These are phyloP conservation scores for Turritopsis dohrnii DNA, from an alignment of 30 jellyfish, hydroid and myxozoan species.

Conservation along the genomic window DNA sequence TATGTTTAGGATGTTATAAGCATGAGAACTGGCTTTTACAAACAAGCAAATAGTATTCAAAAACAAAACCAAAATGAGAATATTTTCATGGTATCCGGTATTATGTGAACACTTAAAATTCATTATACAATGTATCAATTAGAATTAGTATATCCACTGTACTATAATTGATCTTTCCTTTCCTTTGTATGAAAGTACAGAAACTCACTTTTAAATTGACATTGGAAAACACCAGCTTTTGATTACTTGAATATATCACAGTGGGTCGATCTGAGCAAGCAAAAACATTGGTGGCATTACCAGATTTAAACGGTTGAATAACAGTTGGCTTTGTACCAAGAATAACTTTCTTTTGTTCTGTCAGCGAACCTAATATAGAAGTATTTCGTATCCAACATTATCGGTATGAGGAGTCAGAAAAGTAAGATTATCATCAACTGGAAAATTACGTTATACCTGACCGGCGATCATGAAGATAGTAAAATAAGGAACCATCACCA, in stretches of 20 bases:
- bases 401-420: background rate
- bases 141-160: no score
- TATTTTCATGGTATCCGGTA: no score
- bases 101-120: no score
- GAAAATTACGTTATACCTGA: constrained; percentile 22
- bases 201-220: constrained; percentile 75
- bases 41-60: no score
- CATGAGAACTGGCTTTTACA: no score
- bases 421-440: background rate
- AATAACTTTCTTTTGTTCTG: constrained; percentile 85
- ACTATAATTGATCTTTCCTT: no score
- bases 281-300: constrained; percentile 60
- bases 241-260: constrained; percentile 88
- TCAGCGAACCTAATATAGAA: constrained; percentile 41
- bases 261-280: constrained; percentile 99
- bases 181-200: background rate
- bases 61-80: no score
- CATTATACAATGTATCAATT: no score
- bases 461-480: constrained; percentile 44
- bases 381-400: background rate
- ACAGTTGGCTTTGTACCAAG: constrained; percentile 97
- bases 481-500: constrained; percentile 94
- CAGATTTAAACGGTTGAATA: constrained; percentile 72
- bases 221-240: constrained; percentile 88
- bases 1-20: no score